Conservation (phyloP, 2,888 invertebrate genomes). For the Mamestra brassicae region DNA sequence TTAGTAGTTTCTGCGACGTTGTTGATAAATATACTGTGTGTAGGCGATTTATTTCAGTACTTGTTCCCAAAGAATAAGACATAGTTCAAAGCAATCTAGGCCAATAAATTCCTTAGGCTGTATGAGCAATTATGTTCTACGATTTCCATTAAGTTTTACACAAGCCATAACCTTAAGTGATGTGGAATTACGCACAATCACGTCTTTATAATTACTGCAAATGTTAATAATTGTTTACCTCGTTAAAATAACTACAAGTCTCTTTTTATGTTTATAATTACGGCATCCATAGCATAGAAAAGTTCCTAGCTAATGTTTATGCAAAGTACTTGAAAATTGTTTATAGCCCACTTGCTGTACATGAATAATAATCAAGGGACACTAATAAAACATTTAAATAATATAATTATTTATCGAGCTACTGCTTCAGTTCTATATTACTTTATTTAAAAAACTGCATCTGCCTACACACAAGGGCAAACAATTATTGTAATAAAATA, state of each 20-base stretch:
- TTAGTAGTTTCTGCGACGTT: conserved; percentile 67
- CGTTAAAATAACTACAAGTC: conserved; percentile 63
- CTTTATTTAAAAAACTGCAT: conserved; percentile 22
- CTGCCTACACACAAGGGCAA: not conserved
- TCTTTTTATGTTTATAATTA: conserved; percentile 63
- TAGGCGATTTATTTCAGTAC: conserved; percentile 67
- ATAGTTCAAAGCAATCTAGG: conserved; percentile 45
- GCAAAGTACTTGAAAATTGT: conserved; percentile 45
- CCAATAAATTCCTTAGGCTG: conserved; percentile 53
- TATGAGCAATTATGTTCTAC: conserved; percentile 56
- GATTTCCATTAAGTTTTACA: conserved; percentile 63
- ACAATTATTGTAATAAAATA: not conserved
- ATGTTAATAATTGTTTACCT: conserved; percentile 60
- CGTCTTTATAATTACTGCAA: conserved; percentile 57
- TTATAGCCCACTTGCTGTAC: conserved; percentile 44
- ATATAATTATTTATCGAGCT: conserved; percentile 20
- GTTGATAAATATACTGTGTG: conserved; percentile 70
- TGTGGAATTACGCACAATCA: conserved; percentile 56
- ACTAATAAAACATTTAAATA: conserved; percentile 42
- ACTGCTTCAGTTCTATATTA: conserved; percentile 11
- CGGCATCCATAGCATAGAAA: conserved; percentile 23
- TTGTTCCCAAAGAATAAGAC: conserved; percentile 64
- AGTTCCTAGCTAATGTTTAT: conserved; percentile 44
- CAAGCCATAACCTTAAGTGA: conserved; percentile 65
- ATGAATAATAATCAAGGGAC: conserved; percentile 45